Evolutionary conservation across 2,113 vertebrate genomes (phyloP), one percentile per base, ranked within the genome.

Genomic region (Eudorcas thomsonii): DNA sequence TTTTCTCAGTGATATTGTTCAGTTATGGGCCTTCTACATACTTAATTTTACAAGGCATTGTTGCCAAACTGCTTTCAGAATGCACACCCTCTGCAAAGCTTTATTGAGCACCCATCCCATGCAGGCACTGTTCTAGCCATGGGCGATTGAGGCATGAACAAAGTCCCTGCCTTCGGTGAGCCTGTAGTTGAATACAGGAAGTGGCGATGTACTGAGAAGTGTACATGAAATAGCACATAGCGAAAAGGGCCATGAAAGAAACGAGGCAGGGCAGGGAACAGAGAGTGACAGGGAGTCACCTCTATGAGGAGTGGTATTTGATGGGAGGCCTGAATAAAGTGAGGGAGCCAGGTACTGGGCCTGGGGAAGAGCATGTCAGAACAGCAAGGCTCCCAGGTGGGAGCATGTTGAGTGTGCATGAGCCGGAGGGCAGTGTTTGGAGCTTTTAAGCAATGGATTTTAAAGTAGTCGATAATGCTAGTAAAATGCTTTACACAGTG

Each of bases 31-130:
- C 86, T 94, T 78, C 45, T 59, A 13, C 13, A 33, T 71, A 90
- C n/a, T 91, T 80, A 39, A 84, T 93, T 87, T 90, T 83, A 74
- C 1, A 36, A 82, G 48, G 28, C n/a, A 64, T 55, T 92, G 21
- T 45, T 94, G 21, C n/a, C 62, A 94, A 81, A 96, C 67, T 77
- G n/a, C 33, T 93, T 83, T 86, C 54, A 84, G 91, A 94, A 93
- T 48, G 14, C 25, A 48, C 36, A 77, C 17, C 89, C 80, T 83
- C 39, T 52, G 85, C 28, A 89, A 93, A 93, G 78, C 78, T 48
- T 55, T 94, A 93, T 39, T 96, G 57, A 95, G 60, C 33, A 80
- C 16, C 67, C 92, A 60, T 30, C 33, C 74, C 17, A 15, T 81
- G 45, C 25, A 88, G 57, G 62, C 30, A 84, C 26, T 84, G 11